A percentile compares a stretch with the other conserved stretches of the same genome.
These are phyloP conservation scores for Bathynomus jamesi DNA, from an alignment of 1,140 invertebrate species.

Conservation along the genomic window DNA sequence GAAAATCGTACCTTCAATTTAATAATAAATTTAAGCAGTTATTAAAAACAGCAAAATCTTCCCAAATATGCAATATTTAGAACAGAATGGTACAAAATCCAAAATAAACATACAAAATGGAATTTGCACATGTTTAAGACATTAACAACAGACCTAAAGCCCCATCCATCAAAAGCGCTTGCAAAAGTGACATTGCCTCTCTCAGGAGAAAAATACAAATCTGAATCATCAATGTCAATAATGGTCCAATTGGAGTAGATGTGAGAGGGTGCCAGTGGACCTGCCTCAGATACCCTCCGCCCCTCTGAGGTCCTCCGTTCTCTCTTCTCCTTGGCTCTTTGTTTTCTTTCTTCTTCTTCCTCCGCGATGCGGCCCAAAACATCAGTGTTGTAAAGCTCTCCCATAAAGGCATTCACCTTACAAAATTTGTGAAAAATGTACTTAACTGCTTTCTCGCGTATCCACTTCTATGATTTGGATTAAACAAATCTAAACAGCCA, in stretches of 20 bases:
- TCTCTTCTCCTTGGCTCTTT: slow-evolving; percentile 19
- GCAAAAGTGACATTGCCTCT: slow-evolving; percentile 94
- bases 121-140: too few relatives aligned
- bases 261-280: slow-evolving; percentile 40
- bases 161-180: slow-evolving; percentile 94
- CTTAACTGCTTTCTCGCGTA: too few relatives aligned
- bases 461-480: too few relatives aligned
- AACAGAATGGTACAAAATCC: too few relatives aligned
- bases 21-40: too few relatives aligned
- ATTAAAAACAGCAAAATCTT: too few relatives aligned
- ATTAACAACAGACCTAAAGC: slow-evolving; percentile 64
- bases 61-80: too few relatives aligned
- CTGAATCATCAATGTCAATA: slow-evolving; percentile 77
- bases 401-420: slow-evolving; percentile 84
- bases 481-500: too few relatives aligned
- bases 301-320: slow-evolving; percentile 12
- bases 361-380: slow-evolving; percentile 41
- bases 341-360: slow-evolving; percentile 39
- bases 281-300: slow-evolving; percentile 16
- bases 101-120: too few relatives aligned
- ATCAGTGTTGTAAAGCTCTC: slow-evolving; percentile 74
- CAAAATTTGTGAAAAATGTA: too few relatives aligned
- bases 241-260: slow-evolving; percentile 62
- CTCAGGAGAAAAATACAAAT: slow-evolving; percentile 83
- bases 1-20: too few relatives aligned